Evolutionary conservation across 2,797 vertebrate species (phyloP).

Genomic region (Carapus acus): DNA sequence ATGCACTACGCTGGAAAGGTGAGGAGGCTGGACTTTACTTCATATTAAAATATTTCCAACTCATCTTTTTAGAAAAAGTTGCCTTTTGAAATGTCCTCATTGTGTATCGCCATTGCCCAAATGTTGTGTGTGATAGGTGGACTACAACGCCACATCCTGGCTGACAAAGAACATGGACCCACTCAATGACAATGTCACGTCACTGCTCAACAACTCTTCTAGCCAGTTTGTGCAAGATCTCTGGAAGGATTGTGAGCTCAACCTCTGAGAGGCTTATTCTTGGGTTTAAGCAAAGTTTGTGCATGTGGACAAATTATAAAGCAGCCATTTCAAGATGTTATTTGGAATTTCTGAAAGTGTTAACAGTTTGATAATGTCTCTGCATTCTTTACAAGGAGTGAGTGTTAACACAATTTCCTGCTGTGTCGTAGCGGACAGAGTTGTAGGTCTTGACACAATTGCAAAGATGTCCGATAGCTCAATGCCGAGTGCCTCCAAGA

Average conservation of each 20-base stretch:
- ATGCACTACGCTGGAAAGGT: slow-evolving; percentile 94
- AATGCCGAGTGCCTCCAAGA: slow-evolving; percentile 85
- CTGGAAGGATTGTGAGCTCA: slow-evolving; percentile 91
- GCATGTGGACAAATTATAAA: neutral
- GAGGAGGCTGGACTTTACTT: slow-evolving; percentile 20
- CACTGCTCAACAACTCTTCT: slow-evolving; percentile 87
- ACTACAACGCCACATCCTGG: slow-evolving; percentile 90
- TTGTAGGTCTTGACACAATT: slow-evolving; percentile 93
- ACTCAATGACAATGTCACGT: slow-evolving; percentile 89
- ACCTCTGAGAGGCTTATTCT: neutral
- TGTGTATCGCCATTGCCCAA: neutral
- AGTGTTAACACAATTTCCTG: no score
- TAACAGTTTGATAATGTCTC: no score
- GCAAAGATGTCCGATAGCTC: slow-evolving; percentile 94
- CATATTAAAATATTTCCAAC: no score
- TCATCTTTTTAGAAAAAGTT: no score
- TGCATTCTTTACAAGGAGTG: no score
- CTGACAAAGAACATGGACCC: slow-evolving; percentile 99
- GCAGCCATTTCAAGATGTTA: no score
- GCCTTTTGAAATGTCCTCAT: neutral
- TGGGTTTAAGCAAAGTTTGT: neutral
- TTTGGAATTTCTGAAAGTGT: no score
- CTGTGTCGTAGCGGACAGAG: slow-evolving; percentile 86
- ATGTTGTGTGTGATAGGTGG: slow-evolving; percentile 73
- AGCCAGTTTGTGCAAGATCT: slow-evolving; percentile 89